Evolutionary conservation across 37 sponge, comb jelly and placozoan genomes (phyloP).

Genomic region (Eunapius fragilis): DNA sequence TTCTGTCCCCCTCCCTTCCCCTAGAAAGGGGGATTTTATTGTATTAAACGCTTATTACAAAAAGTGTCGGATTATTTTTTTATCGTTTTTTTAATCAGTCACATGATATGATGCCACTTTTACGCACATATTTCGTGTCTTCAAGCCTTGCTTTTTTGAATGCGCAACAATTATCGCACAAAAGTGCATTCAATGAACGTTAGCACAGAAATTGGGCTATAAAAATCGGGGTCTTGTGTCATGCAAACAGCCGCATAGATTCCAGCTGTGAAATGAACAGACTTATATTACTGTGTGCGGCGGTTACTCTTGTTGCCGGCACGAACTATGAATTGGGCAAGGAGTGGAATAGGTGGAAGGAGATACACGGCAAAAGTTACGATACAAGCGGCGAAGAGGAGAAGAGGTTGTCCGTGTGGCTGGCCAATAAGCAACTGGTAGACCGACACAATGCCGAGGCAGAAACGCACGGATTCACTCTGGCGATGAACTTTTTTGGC

Average conservation of each 20-base stretch:
- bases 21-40: no score
- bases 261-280: not conserved
- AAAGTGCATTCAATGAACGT: not conserved
- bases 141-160: not conserved
- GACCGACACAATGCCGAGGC: not conserved
- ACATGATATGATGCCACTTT: no score
- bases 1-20: no score
- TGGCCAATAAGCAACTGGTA: not conserved
- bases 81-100: no score
- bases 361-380: not conserved
- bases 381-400: not conserved
- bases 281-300: not conserved
- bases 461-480: not conserved
- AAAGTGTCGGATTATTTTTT: no score
- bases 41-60: no score
- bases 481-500: slow-evolving; percentile 14
- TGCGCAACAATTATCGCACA: not conserved
- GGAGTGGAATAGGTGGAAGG: slow-evolving; percentile 13
- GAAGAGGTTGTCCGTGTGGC: not conserved
- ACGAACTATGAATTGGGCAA: not conserved
- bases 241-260: not conserved
- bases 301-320: not conserved
- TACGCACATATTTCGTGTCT: no score
- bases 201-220: not conserved
- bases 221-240: not conserved